Base-by-base conservation (phyloP, 2,113 vertebrate species). In the Psilopsiagon aymara region DNA sequence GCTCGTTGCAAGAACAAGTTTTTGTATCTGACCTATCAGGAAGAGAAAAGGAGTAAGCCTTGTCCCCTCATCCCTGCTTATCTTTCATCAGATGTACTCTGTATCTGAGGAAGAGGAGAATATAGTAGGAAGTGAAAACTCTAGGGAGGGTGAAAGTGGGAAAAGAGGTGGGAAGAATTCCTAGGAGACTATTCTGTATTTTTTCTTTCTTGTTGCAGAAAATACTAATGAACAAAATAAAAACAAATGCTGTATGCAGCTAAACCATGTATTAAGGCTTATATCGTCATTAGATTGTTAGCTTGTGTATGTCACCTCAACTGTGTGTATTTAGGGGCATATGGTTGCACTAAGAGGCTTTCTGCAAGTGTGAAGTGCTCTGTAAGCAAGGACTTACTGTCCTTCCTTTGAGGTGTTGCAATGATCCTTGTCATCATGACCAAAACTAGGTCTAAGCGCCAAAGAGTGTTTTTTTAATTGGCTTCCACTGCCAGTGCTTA, bases 131-230 rank as follows among this genome's bases (percentile, higher is more conserved):
- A n/a, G 15, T 55, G 18, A 66, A 87, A 85, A 57, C 23, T 13
- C 3, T 0, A 41, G 16, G 3, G 6, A 7, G 20, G 11, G 9
- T 28, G 5, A 3, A 7, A 8, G 27, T 16, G 11, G 52, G 20
- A 24, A 24, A 2, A 75, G 13, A 17, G 13, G 2, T 57, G 9
- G 28, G 41, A 67, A 25, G 46, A 82, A 74, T 68, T 91, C 60
- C 43, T 74, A 16, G 39, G 39, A 60, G 24, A 9, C 7, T 76
- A 13, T 80, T 85, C 80, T 3, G 19, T 59, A 14, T 13, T 71
- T 83, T 43, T 6, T 57, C 2, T 49, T 33, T 66, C 77, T 74
- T 21, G 78, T 28, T 90, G 60, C 33, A 55, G 71, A 70, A 90
- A 90, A 83, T 55, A 23, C 18, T 20, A 49, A 35, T 67, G 13